Evolutionary conservation across 2,797 vertebrate genomes (phyloP), one percentile per base, ranked within the genome.

Genomic region (Distichodus sexfasciatus): DNA sequence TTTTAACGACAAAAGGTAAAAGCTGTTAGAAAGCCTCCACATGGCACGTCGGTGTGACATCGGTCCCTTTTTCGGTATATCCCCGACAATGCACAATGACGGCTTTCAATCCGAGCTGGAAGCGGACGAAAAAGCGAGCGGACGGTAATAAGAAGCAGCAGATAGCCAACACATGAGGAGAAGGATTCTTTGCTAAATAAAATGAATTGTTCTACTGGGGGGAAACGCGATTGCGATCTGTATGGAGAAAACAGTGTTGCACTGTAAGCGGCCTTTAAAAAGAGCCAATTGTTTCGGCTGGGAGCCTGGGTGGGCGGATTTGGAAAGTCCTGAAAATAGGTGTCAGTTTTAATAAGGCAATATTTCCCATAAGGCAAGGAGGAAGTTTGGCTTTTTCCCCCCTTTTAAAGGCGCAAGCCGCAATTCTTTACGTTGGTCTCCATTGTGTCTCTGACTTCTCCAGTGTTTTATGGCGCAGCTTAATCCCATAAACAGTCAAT

Each of bases 71-170:
- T 84, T 86, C 76, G 78, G 81, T 84, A 83, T 75, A 88, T 86
- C 89, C 91, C n/a, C 87, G 91, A 87, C 90, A 89, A 85, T 90
- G 87, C 83, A 90, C 90, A 92, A 93, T 91, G 88, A 88, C 87
- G 84, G 91, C 92, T 88, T 92, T 94, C 90, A 91, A 84, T 80
- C 80, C 63, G 82, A 73, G 85, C 89, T 96, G 91, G 91, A 96
- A 91, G 87, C 76, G 86, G 93, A 96, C 94, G n/a, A n/a, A 92
- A 95, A 95, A 94, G 93, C 85, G 72, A 87, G 85, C 71, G 73
- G 79, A n/a, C 86, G 91, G 89, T 93, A 94, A 94, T 92, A 90
- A 90, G 90, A 95, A 90, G 90, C 91, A 92, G 90, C 85, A 90
- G 92, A 92, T 92, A 91, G 86, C 83, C 85, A 83, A 89, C 89